A percentile compares a stretch with the other conserved stretches of the same genome.
phyloP scores from a whole-genome alignment of 2,113 vertebrate species.

The Vidua macroura region DNA sequence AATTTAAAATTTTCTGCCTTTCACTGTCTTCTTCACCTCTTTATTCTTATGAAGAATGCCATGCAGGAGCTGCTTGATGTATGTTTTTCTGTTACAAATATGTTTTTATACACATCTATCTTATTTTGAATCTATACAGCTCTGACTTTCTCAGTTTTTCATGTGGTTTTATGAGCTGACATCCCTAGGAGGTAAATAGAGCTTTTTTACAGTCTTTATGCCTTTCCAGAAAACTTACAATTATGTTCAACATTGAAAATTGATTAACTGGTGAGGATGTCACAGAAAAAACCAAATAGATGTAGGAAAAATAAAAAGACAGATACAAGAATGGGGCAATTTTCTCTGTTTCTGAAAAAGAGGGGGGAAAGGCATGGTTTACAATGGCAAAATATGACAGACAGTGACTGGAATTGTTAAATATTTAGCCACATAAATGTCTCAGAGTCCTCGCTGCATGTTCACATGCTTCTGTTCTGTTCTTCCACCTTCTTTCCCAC shows the following conservation, averaged over 20 bases:
- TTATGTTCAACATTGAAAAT: background rate
- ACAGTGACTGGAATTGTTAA: background rate
- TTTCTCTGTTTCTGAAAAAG: background rate
- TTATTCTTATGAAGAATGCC: background rate
- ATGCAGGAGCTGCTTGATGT: background rate
- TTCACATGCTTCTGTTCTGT: background rate
- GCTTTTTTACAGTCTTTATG: background rate
- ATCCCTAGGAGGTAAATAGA: background rate
- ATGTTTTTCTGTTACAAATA: background rate
- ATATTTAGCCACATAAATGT: background rate
- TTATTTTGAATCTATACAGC: background rate
- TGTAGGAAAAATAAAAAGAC: background rate
- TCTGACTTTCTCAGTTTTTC: background rate
- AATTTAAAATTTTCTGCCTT: background rate
- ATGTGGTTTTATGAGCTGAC: background rate
- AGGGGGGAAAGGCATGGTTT: background rate
- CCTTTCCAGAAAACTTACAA: background rate
- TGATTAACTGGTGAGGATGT: background rate
- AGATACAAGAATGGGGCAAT: background rate
- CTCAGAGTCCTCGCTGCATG: background rate
- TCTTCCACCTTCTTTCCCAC: background rate
- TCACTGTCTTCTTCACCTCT: background rate
- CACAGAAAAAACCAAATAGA: background rate
- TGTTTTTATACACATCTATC: background rate
- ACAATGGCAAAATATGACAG: background rate